A percentile compares a stretch with the other conserved stretches of the same genome.
Conservation (phyloP, 2,888 invertebrate genomes). For the Hydropsyche betteni region DNA sequence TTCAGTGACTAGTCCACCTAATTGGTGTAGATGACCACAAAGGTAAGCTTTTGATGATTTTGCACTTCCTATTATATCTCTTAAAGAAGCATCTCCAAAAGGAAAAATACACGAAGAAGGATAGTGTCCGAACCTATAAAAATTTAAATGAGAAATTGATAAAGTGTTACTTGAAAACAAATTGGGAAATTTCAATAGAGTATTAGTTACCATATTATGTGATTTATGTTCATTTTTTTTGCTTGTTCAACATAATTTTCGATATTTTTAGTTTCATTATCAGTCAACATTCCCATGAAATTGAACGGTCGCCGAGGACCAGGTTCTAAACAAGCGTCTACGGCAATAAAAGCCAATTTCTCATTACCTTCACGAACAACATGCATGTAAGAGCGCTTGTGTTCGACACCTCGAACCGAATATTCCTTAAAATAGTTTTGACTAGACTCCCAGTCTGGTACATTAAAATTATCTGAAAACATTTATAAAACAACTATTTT, state of each 20-base stretch:
- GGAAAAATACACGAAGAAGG: constrained; percentile 87
- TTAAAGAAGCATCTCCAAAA: constrained; percentile 63
- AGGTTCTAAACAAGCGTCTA: constrained; percentile 88
- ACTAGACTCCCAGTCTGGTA: constrained; percentile 71
- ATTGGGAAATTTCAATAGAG: neutral
- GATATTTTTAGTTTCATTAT: constrained; percentile 65
- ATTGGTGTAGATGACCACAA: constrained; percentile 89
- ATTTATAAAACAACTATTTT: neutral
- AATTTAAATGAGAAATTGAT: neutral
- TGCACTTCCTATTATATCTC: constrained; percentile 69
- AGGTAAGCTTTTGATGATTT: constrained; percentile 77
- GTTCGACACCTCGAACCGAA: constrained; percentile 77
- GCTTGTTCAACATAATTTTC: constrained; percentile 68
- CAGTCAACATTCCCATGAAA: constrained; percentile 80
- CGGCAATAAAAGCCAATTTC: constrained; percentile 81
- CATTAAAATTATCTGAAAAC: constrained; percentile 87
- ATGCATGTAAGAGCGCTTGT: constrained; percentile 80
- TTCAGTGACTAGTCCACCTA: constrained; percentile 78
- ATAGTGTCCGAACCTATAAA: constrained; percentile 83
- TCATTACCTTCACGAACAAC: constrained; percentile 66
- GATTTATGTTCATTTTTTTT: constrained; percentile 63
- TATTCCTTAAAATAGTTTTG: constrained; percentile 81
- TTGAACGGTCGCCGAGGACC: constrained; percentile 90
- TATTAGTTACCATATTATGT: constrained; percentile 68
- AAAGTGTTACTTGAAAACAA: neutral